Evolutionary conservation across 2,113 vertebrate species (phyloP), one percentile per base, ranked within the genome.

Genomic region (Gallinago jamesoni): DNA sequence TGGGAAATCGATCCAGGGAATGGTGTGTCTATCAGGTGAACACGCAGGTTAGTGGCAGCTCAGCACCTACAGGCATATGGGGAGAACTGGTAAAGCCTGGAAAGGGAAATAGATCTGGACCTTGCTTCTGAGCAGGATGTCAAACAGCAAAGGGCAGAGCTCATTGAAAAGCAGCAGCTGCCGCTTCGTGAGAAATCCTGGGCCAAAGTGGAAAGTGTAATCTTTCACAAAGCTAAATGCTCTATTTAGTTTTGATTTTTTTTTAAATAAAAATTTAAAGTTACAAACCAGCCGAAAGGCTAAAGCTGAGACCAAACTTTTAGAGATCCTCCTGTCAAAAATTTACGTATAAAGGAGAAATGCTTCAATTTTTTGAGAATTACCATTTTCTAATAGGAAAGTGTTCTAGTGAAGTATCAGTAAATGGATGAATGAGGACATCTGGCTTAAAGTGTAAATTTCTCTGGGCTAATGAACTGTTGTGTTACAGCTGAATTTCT

Each of bases 311-410:
- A 59, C 35, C 25, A 79, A 78, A 21, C 7, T 21, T 52, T 86
- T 74, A 63, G 64, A 67, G 33, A 43, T 48, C 7, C 43, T 91
- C 22, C 22, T 76, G 7, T 57, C 20, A 27, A 93, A 94, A 89
- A 85, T 20, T 5, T 85, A 22, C 11, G 22, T 59, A 39, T 35
- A 83, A 35, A 35, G 21, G 24, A 82, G 22, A 91, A 89, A 69
- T 41, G 10, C 48, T 94, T 82, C n/a, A 13, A 6, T 69, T 85
- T 93, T 87, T 87, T 31, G 21, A 62, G 33, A 83, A 80, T 48
- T 93, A 37, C 41, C 28, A 33, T 93, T 90, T 95, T 89, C 50
- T 91, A 10, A 35, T 74, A 64, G 55, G 41, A 93, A 83, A 48
- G 48, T 39, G 6, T 79, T 87, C 74, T 28, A 69, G 33, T 57